Percentiles rank a stretch among this genome's conserved stretches.
Conservation (phyloP, 2,113 vertebrate species). For the Antechinus stuartii region DNA sequence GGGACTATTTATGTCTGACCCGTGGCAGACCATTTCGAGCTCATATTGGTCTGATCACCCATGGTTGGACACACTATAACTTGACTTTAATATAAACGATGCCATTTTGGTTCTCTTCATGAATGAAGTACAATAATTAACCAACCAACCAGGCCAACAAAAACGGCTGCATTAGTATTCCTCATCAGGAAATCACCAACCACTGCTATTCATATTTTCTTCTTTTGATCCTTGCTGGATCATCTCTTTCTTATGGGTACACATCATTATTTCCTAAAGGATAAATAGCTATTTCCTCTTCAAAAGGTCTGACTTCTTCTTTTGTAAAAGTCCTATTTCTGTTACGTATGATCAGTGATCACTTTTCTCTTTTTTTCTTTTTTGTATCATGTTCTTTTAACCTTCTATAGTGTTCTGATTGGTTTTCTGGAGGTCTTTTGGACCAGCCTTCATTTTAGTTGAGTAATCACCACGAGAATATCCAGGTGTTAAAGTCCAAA, state of each 20-base stretch:
- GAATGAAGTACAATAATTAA: too few species aligned
- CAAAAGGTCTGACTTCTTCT: not conserved
- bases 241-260: not conserved
- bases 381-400: not conserved
- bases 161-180: not conserved
- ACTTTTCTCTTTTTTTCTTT: not conserved
- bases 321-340: not conserved
- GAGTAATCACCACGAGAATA: too few species aligned
- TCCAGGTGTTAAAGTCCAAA: too few species aligned
- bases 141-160: not conserved
- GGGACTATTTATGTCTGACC: too few species aligned
- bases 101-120: too few species aligned
- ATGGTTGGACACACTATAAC: too few species aligned
- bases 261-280: not conserved
- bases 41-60: too few species aligned
- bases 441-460: too few species aligned
- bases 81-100: too few species aligned
- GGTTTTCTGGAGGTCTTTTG: too few species aligned
- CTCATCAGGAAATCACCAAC: not conserved
- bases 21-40: too few species aligned
- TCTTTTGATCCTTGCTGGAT: not conserved
- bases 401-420: too few species aligned
- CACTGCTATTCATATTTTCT: not conserved
- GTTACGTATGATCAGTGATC: not conserved
- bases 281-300: not conserved